A percentile compares a stretch with the other conserved stretches of the same genome.
Evolutionary conservation across 2,797 vertebrate genomes (phyloP).

Genomic region (Lindbergichthys nudifrons): DNA sequence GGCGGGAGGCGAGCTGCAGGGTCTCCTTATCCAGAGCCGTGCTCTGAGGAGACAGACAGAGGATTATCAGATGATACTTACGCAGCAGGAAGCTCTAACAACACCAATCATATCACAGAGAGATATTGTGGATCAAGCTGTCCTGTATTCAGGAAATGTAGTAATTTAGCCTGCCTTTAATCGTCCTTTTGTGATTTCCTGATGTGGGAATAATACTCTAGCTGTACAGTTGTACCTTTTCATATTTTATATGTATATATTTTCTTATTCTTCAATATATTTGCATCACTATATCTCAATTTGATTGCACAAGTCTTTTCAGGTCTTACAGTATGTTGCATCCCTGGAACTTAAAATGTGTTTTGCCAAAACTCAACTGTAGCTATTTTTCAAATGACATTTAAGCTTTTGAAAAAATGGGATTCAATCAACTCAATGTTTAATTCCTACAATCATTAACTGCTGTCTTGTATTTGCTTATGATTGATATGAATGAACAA

Average conservation of each 20-base stretch:
- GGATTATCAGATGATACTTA: slow-evolving; percentile 17
- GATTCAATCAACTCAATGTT: not conserved
- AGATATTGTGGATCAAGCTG: slow-evolving; percentile 24
- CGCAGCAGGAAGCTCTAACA: not conserved
- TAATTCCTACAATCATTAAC: slow-evolving; percentile 1
- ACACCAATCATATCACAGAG: slow-evolving; percentile 10
- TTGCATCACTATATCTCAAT: no score
- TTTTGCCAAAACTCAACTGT: no score
- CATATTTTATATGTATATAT: no score
- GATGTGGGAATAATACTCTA: no score
- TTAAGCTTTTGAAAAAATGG: not conserved
- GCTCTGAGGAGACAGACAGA: slow-evolving; percentile 82
- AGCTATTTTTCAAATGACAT: no score
- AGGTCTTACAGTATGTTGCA: no score
- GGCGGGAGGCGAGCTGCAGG: slow-evolving; percentile 83
- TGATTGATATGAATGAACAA: slow-evolving; percentile 32
- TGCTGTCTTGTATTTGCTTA: slow-evolving; percentile 9
- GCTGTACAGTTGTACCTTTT: no score
- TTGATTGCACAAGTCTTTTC: no score
- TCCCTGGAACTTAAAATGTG: no score
- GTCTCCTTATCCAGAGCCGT: slow-evolving; percentile 97
- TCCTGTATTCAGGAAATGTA: slow-evolving; percentile 9
- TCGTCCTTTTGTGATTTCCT: no score
- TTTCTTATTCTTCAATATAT: no score
- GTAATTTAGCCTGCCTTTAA: not conserved